Base-by-base conservation (phyloP, 2,113 vertebrate species). In the Centropus unirufus region DNA sequence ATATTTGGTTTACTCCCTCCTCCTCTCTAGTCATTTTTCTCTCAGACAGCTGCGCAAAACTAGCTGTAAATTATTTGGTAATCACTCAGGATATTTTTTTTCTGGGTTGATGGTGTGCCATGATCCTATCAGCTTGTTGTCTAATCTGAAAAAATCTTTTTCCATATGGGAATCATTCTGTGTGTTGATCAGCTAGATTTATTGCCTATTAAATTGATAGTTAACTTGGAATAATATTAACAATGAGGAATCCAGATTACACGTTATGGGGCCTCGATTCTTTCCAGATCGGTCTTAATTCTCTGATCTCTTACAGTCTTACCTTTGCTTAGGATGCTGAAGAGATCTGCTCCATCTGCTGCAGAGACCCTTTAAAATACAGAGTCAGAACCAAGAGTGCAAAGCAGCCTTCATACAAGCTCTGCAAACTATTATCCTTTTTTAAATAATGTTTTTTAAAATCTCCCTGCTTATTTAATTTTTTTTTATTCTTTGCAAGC, bases 71-170 rank as follows among this genome's bases (percentile, higher is more conserved):
- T 92, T 92, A 86, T 81, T 39, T 51, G 40, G 44, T 90, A 74
- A 92, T 62, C 47, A 55, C 58, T 87, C 66, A 17, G 22, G 22
- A 12, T 21, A n/a, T 36, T 47, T 59, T 63, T 92, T 63, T 57
- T 42, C 55, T 72, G 29, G 90, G 67, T 5, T 86, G 81, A 44
- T 32, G 29, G 32, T 40, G 6, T 90, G 51, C 18, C n/a, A 80
- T 91, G 39, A 90, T 96, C 87, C 78, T 93, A 90, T 90, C 72
- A 90, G 46, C 36, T 85, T 87, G 34, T 85, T 93, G 66, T 72
- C 62, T 85, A 51, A 92, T 66, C 70, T 89, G 24, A 90, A 87
- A 93, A 95, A 95, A 66, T 82, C 4, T 62, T 90, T 66, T 93
- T 91, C 62, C 67, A 79, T 62, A 79, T 72, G 82, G 82, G 49